Conservation (phyloP, 2,797 vertebrate genomes). For the Xiphorhynchus erythropygius region DNA sequence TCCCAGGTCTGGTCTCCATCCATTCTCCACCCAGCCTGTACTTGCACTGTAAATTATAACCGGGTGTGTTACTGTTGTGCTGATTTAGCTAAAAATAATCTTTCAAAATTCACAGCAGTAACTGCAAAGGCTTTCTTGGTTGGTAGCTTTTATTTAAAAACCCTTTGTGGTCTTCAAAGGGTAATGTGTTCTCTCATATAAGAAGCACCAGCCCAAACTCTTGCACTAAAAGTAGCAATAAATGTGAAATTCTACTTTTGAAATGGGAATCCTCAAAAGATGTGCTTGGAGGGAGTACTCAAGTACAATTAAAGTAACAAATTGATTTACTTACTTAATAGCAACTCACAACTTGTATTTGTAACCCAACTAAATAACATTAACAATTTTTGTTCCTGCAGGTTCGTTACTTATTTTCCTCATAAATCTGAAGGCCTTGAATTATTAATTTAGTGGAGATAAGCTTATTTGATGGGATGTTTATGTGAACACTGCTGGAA, state of each 20-base stretch:
- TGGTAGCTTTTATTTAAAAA: not conserved
- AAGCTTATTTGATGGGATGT: not conserved
- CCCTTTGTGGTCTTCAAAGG: not conserved
- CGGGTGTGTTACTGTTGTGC: not conserved
- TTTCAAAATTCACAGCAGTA: not conserved
- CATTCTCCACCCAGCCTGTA: not conserved
- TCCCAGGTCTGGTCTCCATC: not conserved
- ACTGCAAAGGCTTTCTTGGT: not conserved
- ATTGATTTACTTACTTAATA: not conserved
- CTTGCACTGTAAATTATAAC: not conserved
- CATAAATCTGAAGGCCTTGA: not conserved
- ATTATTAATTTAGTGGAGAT: not conserved
- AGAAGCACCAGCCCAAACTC: not conserved
- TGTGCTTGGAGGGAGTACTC: not conserved
- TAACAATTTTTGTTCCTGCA: not conserved
- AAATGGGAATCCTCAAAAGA: not conserved
- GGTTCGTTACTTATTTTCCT: not conserved
- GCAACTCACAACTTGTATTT: not conserved
- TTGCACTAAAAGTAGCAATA: not conserved
- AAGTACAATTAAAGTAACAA: not conserved
- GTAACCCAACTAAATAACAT: not conserved
- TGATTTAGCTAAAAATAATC: not conserved
- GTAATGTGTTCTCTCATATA: not conserved
- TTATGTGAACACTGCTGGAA: not conserved
- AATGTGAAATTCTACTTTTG: not conserved